Evolutionary conservation across 1,140 invertebrate species (phyloP).

Genomic region (Aphaenogaster ashmeadi): DNA sequence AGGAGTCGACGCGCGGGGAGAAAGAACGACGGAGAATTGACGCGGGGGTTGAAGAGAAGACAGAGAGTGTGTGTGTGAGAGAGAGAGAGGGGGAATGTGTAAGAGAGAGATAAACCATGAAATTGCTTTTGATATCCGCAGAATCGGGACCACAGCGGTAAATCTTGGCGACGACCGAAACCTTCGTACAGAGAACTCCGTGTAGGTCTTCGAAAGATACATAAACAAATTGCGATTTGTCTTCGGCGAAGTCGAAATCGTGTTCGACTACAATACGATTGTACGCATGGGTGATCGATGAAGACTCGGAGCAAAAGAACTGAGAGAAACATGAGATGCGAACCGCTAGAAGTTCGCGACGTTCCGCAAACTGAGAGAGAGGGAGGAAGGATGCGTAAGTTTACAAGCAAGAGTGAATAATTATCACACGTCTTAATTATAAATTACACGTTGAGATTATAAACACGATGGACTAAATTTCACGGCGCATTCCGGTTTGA

Average conservation of each 20-base stretch:
- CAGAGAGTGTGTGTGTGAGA: neutral
- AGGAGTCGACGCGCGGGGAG: constrained; percentile 13
- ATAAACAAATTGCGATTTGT: constrained; percentile 65
- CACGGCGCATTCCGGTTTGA: neutral
- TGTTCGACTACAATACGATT: constrained; percentile 44
- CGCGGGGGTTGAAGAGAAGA: constrained; percentile 38
- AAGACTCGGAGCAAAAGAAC: neutral
- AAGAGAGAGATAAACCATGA: constrained; percentile 40
- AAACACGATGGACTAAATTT: neutral
- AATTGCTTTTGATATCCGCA: constrained; percentile 65
- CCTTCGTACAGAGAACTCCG: constrained; percentile 21
- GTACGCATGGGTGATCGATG: constrained; percentile 51
- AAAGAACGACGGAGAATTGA: constrained; percentile 35
- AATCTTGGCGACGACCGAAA: constrained; percentile 55
- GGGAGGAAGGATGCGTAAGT: no score
- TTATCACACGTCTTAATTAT: neutral
- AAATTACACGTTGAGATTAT: neutral
- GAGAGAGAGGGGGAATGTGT: neutral
- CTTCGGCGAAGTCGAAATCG: constrained; percentile 49
- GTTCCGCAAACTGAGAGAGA: neutral
- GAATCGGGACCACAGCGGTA: constrained; percentile 60
- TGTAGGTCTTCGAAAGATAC: constrained; percentile 49
- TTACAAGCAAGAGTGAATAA: neutral
- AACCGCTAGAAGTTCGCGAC: constrained; percentile 2
- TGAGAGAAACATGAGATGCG: neutral